Conservation (phyloP, 2,797 vertebrate genomes). For the Hemitrygon akajei region DNA sequence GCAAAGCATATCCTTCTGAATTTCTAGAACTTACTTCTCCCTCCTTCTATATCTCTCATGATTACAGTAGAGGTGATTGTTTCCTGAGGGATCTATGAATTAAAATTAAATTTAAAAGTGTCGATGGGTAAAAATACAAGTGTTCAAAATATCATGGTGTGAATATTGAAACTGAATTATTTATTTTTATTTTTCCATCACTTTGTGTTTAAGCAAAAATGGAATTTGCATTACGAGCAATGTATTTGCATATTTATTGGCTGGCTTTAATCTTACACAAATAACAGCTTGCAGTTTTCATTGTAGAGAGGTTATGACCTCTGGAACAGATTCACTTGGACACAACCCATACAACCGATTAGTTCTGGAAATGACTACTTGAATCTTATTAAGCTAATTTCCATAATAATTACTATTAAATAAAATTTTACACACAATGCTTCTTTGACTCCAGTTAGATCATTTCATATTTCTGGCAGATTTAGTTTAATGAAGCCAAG, state of each 20-base stretch:
- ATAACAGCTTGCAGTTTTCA: slow-evolving; percentile 15
- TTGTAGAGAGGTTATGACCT: not conserved
- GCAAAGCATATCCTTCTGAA: no score
- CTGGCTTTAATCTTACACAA: slow-evolving; percentile 44
- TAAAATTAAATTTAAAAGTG: not conserved
- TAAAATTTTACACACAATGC: not conserved
- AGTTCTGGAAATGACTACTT: not conserved
- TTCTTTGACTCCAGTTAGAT: not conserved
- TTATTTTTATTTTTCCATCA: not conserved
- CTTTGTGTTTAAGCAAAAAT: not conserved
- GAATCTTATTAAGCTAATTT: slow-evolving; percentile 18
- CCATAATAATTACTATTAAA: not conserved
- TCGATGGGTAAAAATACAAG: no score
- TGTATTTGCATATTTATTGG: slow-evolving; percentile 46
- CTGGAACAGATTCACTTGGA: not conserved
- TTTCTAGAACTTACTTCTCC: no score
- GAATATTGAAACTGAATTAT: not conserved
- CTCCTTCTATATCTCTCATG: no score
- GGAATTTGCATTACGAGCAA: slow-evolving; percentile 13
- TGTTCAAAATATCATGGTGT: not conserved
- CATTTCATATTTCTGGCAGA: not conserved
- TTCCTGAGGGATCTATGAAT: no score
- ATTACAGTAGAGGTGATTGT: no score
- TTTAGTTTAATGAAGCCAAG: not conserved
- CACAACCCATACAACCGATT: not conserved